phyloP scores from a whole-genome alignment of 2,113 vertebrate genomes.

The Anolis carolinensis region DNA sequence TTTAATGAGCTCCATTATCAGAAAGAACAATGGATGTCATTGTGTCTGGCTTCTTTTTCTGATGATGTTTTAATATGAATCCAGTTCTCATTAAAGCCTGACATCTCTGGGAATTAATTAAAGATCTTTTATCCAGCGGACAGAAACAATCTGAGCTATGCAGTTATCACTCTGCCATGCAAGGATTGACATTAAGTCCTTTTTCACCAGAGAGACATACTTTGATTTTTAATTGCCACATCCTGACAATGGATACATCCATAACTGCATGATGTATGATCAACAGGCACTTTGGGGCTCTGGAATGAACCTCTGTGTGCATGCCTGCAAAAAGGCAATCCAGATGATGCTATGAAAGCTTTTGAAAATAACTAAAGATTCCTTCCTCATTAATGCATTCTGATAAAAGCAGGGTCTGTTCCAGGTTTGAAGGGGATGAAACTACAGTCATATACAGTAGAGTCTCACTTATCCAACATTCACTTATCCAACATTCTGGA shows the following conservation, averaged over 20 bases:
- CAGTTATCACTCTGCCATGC: not conserved
- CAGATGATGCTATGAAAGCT: not conserved
- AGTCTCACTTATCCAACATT: too few relatives aligned
- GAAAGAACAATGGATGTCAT: slow-evolving; percentile 1
- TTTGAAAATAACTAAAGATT: not conserved
- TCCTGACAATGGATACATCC: not conserved
- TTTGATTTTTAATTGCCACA: slow-evolving; percentile 3
- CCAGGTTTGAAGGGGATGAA: not conserved
- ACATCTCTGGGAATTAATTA: slow-evolving; percentile 9
- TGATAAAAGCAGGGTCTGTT: not conserved
- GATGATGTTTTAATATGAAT: slow-evolving; percentile 12
- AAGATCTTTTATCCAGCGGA: not conserved
- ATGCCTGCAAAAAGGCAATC: not conserved
- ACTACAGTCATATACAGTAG: too few relatives aligned
- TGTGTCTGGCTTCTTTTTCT: not conserved
- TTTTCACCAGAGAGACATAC: not conserved
- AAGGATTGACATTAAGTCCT: not conserved
- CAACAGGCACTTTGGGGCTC: not conserved
- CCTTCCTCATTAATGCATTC: not conserved
- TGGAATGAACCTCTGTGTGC: not conserved
- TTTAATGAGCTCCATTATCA: slow-evolving; percentile 31
- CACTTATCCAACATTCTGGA: too few relatives aligned
- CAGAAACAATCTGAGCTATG: not conserved
- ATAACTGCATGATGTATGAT: too few relatives aligned
- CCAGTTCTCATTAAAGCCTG: not conserved